Base-by-base conservation (phyloP, 2,797 vertebrate species). In the Acipenser ruthenus region DNA sequence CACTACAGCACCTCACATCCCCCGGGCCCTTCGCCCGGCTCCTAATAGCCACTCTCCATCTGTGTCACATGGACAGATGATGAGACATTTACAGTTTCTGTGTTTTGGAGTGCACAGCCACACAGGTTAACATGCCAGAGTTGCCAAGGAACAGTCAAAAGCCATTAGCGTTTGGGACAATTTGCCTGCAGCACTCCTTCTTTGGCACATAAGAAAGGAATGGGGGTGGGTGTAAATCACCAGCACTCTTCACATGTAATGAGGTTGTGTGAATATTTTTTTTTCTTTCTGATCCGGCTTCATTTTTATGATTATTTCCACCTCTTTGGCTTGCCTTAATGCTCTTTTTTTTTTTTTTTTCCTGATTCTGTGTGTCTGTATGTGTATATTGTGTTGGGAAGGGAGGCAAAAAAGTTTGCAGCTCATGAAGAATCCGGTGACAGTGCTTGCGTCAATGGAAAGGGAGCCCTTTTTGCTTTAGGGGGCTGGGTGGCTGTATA, bases 71-170 rank as follows among this genome's bases (percentile, higher is more conserved):
- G 91, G 93, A 88, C 93, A 92, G 94, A 93, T 96, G 95, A 97
- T 93, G 93, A 94, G 95, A 95, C 91, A 86, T 91, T 91, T 88
- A 89, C 91, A 89, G 90, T 89, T 90, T 87, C 90, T 91, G 88
- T 91, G 89, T 92, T 92, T 92, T 86, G 85, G 90, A 92, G 91
- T 90, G 92, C 88, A 93, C 90, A 93, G 96, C 90, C 86, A 89
- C 91, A 88, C 94, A 97, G 95, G 95, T 98, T 97, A 94, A 93
- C 95, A 94, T 94, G 93, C 92, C 90, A 83, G 93, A 94, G 94
- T 97, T 99, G 96, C 95, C 95, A 96, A 91, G 95, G 93, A 99
- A 95, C 95, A 97, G 96, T 99, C 96, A 99, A 91, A 98, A 98
- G 91, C 94, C 94, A 98, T 99, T 98, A 99, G 93, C 91, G 94